phyloP scores from a whole-genome alignment of 2,888 invertebrate genomes.

The Monoplex corrugatus region DNA sequence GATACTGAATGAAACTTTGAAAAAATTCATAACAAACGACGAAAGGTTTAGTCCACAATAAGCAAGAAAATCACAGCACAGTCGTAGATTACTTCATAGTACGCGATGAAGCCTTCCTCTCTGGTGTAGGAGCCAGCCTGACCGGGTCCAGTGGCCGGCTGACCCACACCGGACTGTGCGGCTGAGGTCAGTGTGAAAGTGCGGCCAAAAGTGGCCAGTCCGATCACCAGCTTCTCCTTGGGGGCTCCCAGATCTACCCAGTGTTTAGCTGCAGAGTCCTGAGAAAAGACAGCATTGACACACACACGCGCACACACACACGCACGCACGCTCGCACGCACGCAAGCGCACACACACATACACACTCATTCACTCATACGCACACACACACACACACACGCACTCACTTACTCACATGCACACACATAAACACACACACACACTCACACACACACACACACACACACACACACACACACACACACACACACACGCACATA shows the following conservation, averaged over 20 bases:
- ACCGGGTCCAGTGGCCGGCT: constrained; percentile 68
- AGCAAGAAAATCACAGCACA: no score
- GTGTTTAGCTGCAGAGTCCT: constrained; percentile 71
- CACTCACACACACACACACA: constrained; percentile 18
- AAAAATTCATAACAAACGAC: no score
- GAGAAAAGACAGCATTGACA: not conserved
- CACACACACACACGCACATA: not conserved
- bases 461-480: constrained; percentile 15
- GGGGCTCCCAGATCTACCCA: constrained; percentile 73
- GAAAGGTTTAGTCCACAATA: no score
- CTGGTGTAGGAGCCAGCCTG: constrained; percentile 73
- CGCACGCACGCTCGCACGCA: constrained; percentile 9
- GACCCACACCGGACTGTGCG: constrained; percentile 65
- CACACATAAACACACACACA: not conserved
- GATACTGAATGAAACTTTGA: no score
- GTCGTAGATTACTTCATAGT: constrained; percentile 78
- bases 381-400: constrained; percentile 33
- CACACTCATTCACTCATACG: constrained; percentile 28
- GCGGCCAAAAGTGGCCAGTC: constrained; percentile 74
- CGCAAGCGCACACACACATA: constrained; percentile 6
- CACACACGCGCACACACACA: not conserved
- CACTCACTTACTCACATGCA: not conserved
- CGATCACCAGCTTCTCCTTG: constrained; percentile 70
- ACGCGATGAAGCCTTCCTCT: constrained; percentile 76
- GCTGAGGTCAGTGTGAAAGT: constrained; percentile 78